phyloP scores from a whole-genome alignment of 2,888 invertebrate genomes.

The Hirudinaria manillensis region DNA sequence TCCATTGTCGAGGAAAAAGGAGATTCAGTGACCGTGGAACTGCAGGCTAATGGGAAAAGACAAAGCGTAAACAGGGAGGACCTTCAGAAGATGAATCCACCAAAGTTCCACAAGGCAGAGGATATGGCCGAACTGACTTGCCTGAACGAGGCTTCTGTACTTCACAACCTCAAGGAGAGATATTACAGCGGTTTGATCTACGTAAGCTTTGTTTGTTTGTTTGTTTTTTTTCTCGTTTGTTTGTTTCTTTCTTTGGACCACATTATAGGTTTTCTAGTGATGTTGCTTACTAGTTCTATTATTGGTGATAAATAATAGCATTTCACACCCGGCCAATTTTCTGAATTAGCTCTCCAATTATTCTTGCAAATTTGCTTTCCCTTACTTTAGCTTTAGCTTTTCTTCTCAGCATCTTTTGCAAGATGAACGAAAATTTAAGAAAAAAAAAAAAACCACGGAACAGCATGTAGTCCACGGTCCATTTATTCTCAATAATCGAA shows the following conservation, averaged over 20 bases:
- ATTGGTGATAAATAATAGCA: neutral
- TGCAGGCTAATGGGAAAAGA: conserved; percentile 90
- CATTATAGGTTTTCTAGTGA: too few species aligned
- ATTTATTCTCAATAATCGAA: too few species aligned
- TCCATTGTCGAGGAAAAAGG: conserved; percentile 89
- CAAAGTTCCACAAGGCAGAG: conserved; percentile 99
- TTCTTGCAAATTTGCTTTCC: too few species aligned
- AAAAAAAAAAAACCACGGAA: too few species aligned
- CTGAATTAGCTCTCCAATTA: too few species aligned
- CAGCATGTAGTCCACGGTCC: too few species aligned
- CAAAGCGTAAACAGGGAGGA: conserved; percentile 84
- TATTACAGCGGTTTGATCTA: conserved; percentile 98
- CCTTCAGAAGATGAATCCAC: conserved; percentile 99
- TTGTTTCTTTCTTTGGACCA: neutral
- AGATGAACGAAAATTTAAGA: too few species aligned
- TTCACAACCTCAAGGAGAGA: conserved; percentile 98
- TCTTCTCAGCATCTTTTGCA: too few species aligned
- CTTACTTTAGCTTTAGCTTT: too few species aligned
- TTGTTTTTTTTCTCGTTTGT: neutral
- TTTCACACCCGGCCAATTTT: too few species aligned
- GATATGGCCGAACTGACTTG: conserved; percentile 99
- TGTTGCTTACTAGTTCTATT: neutral
- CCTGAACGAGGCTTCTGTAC: conserved; percentile 96
- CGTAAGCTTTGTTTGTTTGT: conserved; percentile 68
- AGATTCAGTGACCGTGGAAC: conserved; percentile 90